phyloP scores from a whole-genome alignment of 2,113 vertebrate species.

The Gallinago jamesoni region DNA sequence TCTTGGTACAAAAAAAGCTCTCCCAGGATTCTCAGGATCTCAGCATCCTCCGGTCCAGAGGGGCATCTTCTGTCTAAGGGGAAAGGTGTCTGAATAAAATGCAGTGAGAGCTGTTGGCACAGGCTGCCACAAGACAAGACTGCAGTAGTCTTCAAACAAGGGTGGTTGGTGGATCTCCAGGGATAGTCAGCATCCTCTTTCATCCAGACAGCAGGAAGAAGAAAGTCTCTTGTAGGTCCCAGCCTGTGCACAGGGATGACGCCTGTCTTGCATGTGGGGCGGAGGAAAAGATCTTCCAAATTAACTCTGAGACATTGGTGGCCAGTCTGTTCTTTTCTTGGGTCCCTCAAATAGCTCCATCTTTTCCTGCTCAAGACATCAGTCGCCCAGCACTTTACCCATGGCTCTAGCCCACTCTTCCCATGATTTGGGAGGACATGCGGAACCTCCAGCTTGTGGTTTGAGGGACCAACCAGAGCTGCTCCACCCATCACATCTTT shows the following conservation, averaged over 20 bases:
- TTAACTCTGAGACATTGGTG: neutral
- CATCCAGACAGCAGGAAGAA: neutral
- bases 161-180: neutral
- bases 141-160: neutral
- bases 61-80: neutral
- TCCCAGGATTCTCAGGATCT: neutral
- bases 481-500: neutral
- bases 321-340: neutral
- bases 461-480: neutral
- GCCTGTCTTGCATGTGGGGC: neutral
- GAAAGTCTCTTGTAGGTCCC: neutral
- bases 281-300: neutral
- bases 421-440: neutral
- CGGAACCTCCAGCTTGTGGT: neutral
- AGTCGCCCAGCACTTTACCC: neutral
- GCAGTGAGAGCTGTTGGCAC: neutral
- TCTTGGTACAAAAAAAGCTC: neutral
- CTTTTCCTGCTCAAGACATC: neutral
- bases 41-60: neutral
- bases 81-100: neutral
- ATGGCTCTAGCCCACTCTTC: neutral
- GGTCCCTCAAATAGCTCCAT: neutral
- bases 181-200: neutral
- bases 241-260: neutral
- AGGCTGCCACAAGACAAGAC: neutral